Conservation (phyloP, 2,797 vertebrate species). For the Hirundo rustica region DNA sequence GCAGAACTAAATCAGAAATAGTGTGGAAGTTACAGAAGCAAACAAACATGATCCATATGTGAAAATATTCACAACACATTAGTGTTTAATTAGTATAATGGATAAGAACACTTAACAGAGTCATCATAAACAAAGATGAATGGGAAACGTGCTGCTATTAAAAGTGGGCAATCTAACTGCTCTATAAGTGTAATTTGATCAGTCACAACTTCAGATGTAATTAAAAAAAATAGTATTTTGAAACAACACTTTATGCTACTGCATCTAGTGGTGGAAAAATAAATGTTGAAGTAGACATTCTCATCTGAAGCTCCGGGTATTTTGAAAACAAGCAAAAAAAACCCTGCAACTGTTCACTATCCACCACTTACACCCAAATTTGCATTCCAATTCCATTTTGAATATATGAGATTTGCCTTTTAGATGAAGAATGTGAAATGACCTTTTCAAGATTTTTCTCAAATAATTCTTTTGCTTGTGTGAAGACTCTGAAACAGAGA, state of each 20-base stretch:
- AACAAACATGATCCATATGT: slow-evolving; percentile 51
- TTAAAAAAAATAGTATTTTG: slow-evolving; percentile 11
- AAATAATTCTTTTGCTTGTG: background rate
- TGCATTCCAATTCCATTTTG: background rate
- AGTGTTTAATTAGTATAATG: slow-evolving; percentile 42
- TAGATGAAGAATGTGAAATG: background rate
- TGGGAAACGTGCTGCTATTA: slow-evolving; percentile 22
- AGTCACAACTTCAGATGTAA: background rate
- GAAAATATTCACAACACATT: slow-evolving; percentile 21
- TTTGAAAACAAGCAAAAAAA: background rate
- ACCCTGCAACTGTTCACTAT: background rate
- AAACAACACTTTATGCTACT: slow-evolving; percentile 5
- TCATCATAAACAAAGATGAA: slow-evolving; percentile 42
- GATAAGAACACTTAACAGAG: slow-evolving; percentile 39
- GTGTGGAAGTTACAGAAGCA: slow-evolving; percentile 11
- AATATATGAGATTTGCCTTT: background rate
- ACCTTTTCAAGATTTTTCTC: background rate
- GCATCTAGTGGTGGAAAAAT: background rate
- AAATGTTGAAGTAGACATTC: background rate
- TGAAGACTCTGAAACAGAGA: background rate
- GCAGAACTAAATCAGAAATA: slow-evolving; percentile 35
- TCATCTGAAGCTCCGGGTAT: background rate
- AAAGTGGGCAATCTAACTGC: background rate
- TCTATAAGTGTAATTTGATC: background rate
- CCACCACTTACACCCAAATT: background rate